Conservation (phyloP, 2,113 vertebrate species). For the Plestiodon gilberti region DNA sequence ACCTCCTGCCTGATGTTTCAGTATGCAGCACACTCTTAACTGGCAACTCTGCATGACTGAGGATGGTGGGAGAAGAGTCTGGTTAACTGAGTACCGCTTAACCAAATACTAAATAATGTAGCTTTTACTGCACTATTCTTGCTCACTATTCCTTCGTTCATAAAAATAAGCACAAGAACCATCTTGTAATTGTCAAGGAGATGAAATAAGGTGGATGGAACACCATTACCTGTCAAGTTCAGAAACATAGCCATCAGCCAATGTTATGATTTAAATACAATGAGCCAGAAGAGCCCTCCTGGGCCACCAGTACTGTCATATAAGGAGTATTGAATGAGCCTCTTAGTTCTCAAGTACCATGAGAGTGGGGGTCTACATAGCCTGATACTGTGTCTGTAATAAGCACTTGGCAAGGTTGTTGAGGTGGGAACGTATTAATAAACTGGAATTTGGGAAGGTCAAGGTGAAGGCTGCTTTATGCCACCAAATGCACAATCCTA, state of each 20-base stretch:
- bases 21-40: no score
- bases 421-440: background rate
- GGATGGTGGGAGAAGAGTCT: no score
- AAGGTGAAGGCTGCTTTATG: background rate
- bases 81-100: no score
- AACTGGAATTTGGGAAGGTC: background rate
- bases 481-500: background rate
- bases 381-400: constrained; percentile 13
- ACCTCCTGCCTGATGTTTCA: no score
- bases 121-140: background rate
- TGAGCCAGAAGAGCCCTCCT: background rate
- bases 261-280: background rate
- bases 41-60: no score
- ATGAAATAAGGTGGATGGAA: background rate
- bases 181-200: background rate
- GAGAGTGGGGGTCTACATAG: constrained; percentile 1
- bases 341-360: constrained; percentile 10
- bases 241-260: background rate
- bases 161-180: background rate
- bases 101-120: no score
- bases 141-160: background rate
- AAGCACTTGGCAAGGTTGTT: background rate
- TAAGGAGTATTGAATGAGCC: constrained; percentile 37
- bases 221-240: background rate
- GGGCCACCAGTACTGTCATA: constrained; percentile 14